These are phyloP conservation scores for Margarornis squamiger DNA, from an alignment of 2,797 vertebrate species.

Conservation along the genomic window DNA sequence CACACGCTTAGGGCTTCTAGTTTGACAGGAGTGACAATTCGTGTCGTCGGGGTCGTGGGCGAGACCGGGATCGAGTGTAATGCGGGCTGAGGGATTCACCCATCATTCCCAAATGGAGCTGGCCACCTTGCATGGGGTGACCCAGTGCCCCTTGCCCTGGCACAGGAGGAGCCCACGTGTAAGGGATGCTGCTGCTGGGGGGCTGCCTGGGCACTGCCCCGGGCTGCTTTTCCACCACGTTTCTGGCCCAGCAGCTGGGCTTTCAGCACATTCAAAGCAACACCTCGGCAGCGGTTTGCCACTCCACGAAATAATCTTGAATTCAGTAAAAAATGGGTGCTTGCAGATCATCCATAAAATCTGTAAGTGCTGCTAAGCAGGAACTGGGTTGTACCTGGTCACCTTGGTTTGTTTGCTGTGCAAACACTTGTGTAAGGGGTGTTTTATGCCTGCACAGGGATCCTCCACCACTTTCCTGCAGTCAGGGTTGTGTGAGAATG, in stretches of 20 bases:
- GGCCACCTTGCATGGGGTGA: not conserved
- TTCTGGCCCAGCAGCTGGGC: not conserved
- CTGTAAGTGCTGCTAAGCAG: accelerated
- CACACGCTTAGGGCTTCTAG: accelerated
- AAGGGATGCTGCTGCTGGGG: not conserved
- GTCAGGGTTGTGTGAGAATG: not conserved
- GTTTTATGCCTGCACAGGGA: not conserved
- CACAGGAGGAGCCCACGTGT: accelerated
- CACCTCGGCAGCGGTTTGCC: not conserved
- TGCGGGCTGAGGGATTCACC: not conserved
- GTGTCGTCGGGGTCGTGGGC: accelerated
- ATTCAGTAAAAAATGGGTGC: not conserved
- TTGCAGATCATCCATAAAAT: not conserved
- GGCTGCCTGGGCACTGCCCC: too few species aligned
- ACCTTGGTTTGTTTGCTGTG: not conserved
- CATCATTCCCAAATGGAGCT: accelerated
- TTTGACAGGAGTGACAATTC: not conserved
- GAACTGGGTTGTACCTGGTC: not conserved
- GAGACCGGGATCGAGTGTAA: accelerated
- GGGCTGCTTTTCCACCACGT: not conserved
- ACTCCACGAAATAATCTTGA: not conserved
- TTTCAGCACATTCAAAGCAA: not conserved
- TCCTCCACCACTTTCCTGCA: not conserved
- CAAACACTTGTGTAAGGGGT: too few species aligned
- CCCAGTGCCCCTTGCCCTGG: not conserved